Conservation (phyloP, 2,888 invertebrate species). For the Campoletis raptor region DNA sequence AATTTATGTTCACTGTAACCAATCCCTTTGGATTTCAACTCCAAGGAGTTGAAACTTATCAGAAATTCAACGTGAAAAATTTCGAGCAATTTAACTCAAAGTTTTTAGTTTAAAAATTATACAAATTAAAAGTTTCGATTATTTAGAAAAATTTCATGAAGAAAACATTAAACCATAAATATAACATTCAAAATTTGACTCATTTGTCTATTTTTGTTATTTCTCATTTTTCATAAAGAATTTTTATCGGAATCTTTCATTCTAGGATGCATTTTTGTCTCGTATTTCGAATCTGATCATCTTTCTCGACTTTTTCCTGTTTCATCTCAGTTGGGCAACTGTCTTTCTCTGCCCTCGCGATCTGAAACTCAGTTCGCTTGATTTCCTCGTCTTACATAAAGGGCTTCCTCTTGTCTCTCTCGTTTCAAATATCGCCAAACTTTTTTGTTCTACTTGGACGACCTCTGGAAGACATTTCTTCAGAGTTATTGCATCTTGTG, state of each 20-base stretch:
- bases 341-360: constrained; percentile 32
- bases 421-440: constrained; percentile 77
- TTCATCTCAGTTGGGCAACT: constrained; percentile 64
- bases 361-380: constrained; percentile 46
- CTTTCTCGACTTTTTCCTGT: constrained; percentile 59
- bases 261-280: constrained; percentile 42
- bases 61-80: background rate
- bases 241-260: constrained; percentile 12
- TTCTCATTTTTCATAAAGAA: background rate
- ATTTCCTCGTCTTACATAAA: constrained; percentile 57
- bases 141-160: background rate
- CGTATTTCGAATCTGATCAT: constrained; percentile 58
- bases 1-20: constrained; percentile 4
- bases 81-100: background rate
- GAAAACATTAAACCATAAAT: background rate
- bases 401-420: constrained; percentile 27
- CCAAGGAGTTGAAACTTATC: background rate
- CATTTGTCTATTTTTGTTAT: background rate
- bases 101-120: background rate
- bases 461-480: constrained; percentile 46
- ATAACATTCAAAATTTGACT: background rate
- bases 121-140: background rate
- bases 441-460: constrained; percentile 46
- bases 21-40: constrained; percentile 8
- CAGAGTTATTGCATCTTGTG: constrained; percentile 77